Conservation (phyloP, 2,888 invertebrate genomes). For the Drosophila tripunctata region DNA sequence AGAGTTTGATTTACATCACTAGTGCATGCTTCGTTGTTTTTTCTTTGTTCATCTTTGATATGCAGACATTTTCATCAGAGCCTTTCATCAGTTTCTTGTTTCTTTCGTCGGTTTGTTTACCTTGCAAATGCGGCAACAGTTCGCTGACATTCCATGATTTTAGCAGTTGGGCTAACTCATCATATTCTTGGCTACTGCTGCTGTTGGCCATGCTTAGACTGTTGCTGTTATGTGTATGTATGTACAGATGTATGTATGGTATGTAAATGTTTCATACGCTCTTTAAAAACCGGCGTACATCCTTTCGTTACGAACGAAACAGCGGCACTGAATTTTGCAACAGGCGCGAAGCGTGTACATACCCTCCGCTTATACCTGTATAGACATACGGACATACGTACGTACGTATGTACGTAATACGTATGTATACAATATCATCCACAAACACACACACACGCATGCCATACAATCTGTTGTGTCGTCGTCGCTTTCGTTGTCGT, state of each 20-base stretch:
- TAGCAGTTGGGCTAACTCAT: constrained; percentile 54
- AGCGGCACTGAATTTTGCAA: constrained; percentile 76
- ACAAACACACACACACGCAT: constrained; percentile 10
- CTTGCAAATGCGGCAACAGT: constrained; percentile 70
- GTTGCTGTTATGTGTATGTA: constrained; percentile 11
- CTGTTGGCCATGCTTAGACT: constrained; percentile 32
- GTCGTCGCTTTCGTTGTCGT: constrained; percentile 3
- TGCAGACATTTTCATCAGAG: too few species aligned
- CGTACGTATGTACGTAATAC: constrained; percentile 15
- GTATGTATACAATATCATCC: too few species aligned
- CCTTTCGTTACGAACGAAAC: constrained; percentile 75
- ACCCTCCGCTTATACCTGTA: constrained; percentile 46
- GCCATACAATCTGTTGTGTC: background rate
- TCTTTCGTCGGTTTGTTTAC: constrained; percentile 50
- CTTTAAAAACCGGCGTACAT: constrained; percentile 71
- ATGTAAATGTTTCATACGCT: constrained; percentile 40
- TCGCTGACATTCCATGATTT: constrained; percentile 69
- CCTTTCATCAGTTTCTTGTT: background rate
- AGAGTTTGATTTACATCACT: too few species aligned
- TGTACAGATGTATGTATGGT: background rate
- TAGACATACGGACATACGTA: constrained; percentile 9
- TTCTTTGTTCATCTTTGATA: too few species aligned
- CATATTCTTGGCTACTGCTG: constrained; percentile 39
- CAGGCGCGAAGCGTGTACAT: constrained; percentile 69
- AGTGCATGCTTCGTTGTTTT: too few species aligned